Percentiles rank a stretch among this genome's conserved stretches.
phyloP scores from a whole-genome alignment of 2,113 vertebrate genomes.

The Platysternon megacephalum region DNA sequence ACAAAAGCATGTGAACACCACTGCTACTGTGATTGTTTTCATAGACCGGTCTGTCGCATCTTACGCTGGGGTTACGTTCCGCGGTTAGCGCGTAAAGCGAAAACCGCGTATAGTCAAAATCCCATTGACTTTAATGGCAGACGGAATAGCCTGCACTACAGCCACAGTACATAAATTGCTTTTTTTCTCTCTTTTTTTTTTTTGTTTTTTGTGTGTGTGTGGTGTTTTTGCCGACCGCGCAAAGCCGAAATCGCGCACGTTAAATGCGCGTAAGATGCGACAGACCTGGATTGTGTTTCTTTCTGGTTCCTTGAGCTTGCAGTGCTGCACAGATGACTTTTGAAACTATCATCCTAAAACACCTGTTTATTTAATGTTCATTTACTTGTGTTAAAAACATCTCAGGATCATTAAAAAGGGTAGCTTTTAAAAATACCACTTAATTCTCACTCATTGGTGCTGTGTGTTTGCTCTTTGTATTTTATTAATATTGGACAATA shows the following conservation, averaged over 20 bases:
- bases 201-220: too few relatives aligned
- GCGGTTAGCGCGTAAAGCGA: too few relatives aligned
- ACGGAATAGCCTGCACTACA: too few relatives aligned
- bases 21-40: background rate
- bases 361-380: fast-evolving
- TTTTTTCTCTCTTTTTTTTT: too few relatives aligned
- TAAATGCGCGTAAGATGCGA: too few relatives aligned
- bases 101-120: too few relatives aligned
- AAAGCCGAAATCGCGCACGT: too few relatives aligned
- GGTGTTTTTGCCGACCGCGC: too few relatives aligned
- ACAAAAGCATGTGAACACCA: background rate
- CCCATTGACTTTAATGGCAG: too few relatives aligned
- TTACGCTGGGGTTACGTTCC: too few relatives aligned
- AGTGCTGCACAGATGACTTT: background rate
- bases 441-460: background rate
- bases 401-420: fast-evolving
- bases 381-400: background rate
- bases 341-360: background rate
- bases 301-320: background rate
- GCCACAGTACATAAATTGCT: too few relatives aligned
- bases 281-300: background rate
- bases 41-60: too few relatives aligned
- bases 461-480: background rate
- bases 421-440: background rate
- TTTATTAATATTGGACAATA: background rate